These are phyloP conservation scores for Tachysurus fulvidraco DNA, from an alignment of 2,113 vertebrate genomes.

Conservation along the genomic window DNA sequence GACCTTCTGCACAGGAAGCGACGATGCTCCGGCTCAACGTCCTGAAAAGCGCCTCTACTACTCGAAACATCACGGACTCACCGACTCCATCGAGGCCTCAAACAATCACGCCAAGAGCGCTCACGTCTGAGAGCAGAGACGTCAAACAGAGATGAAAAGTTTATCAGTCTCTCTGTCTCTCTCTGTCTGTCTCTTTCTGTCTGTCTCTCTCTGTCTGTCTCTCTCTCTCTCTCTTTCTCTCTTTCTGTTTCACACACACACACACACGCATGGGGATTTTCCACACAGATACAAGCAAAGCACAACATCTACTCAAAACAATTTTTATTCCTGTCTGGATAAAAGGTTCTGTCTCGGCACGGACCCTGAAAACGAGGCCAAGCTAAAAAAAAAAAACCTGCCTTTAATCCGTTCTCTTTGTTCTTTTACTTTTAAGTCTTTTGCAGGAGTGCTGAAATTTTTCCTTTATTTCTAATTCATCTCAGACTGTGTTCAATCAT, in stretches of 20 bases:
- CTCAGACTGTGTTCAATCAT: not conserved
- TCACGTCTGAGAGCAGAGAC: constrained; percentile 73
- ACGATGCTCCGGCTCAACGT: constrained; percentile 51
- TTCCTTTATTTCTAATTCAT: not conserved
- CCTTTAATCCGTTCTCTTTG: not conserved
- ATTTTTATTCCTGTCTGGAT: not conserved
- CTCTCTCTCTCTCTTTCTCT: not conserved
- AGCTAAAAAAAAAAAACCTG: not conserved
- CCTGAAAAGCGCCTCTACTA: constrained; percentile 88
- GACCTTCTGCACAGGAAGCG: constrained; percentile 76
- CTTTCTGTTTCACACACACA: not conserved
- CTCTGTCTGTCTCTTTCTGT: not conserved
- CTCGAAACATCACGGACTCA: constrained; percentile 75
- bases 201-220: constrained; percentile 22
- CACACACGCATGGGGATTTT: constrained; percentile 23
- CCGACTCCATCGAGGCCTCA: constrained; percentile 63
- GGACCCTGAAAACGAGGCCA: constrained; percentile 18
- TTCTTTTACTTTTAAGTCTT: not conserved
- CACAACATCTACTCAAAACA: not conserved
- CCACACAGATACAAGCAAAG: not conserved
- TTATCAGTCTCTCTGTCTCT: not conserved
- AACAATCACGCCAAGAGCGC: constrained; percentile 91
- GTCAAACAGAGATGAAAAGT: not conserved
- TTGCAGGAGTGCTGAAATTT: constrained; percentile 9
- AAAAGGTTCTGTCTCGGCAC: constrained; percentile 9